Evolutionary conservation across 2,797 vertebrate species (phyloP), one percentile per base, ranked within the genome.

Genomic region (Amphiprion clarkii): DNA sequence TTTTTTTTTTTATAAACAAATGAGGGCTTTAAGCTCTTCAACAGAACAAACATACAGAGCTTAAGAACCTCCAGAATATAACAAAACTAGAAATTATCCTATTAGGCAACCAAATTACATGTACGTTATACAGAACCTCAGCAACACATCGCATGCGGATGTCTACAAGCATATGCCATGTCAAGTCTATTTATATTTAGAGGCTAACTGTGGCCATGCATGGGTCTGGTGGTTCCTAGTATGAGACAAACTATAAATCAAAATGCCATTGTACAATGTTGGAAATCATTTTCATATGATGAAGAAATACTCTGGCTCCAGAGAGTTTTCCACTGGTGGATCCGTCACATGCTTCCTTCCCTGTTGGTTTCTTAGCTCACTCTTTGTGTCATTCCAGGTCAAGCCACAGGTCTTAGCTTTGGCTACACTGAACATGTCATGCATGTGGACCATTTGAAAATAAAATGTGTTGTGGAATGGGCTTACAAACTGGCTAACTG

Each of bases 161-260:
- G 68, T 65, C n/a, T 54, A 86, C 61, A 67, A 71, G 59, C 70
- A 68, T n/a, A 63, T 49, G 40, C 57, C 49, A 67, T 39, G 74
- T 74, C 67, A 77, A 63, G 53, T 3, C 17, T 67, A 56, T 58
- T 74, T 52, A 63, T 42, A 49, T 65, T 56, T 21, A 23, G 39
- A 67, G 56, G 64, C 58, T 58, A 39, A 52, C 16, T 72, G 63
- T 40, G 69, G 73, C 78, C 79, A 82, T 78, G 74, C 86, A 71
- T 46, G 23, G 53, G 13, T 29, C 66, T 76, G 71, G 74, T 27
- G 73, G 76, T 59, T 86, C 67, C 78, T 31, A 69, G 79, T 10
- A 76, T 86, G 87, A 79, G 86, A 91, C 82, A 79, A 81, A 82
- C 67, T 33, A 75, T 21, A 19, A 54, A 59, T 78, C 23, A 39